Base-by-base conservation (phyloP, 2,113 vertebrate species). In the Hepsetus odoe region DNA sequence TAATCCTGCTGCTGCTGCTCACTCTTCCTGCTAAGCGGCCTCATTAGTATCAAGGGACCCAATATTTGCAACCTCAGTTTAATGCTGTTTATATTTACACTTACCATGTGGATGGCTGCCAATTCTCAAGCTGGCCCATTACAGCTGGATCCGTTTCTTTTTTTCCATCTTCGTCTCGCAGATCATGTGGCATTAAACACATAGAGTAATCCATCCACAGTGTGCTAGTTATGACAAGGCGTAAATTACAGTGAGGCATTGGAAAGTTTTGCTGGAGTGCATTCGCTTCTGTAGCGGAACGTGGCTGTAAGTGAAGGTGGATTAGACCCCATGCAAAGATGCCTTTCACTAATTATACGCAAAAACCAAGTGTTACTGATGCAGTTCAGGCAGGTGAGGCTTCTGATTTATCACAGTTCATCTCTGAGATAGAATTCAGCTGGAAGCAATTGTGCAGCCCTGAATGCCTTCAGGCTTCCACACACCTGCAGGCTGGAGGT, bases 1-100 rank as follows among this genome's bases (percentile, higher is more conserved):
- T 72, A 49, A 74, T 64, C 26, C 22, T 65, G 44, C 9, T 32
- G 3, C 35, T 12, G 8, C 46, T 13, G 53, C 53, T 58, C 20
- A 53, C 30, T 78, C 56, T 38, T 5, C 26, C 51, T n/a, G 32
- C 61, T 69, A 76, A 40, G 87, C 82, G 84, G 53, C 26, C 87
- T 87, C 87, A 89, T 92, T 88, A 92, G 80, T 84, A 87, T 87
- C 83, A 77, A 77, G 84, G 79, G 84, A 85, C 80, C 80, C 85
- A 86, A 85, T 74, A 72, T 77, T 76, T 80, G 64, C 58, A 49
- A 73, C 77, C 80, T 71, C 58, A 53, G 40, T 82, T 72, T 79
- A 85, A 77, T 79, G 64, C 69, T 74, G 76, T 82, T 79, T 77
- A 79, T 81, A 77, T 77, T 76, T 76, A 79, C 76, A 83, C 76